Base-by-base conservation (phyloP, 2,888 invertebrate species). In the Ormyrus rosae region DNA sequence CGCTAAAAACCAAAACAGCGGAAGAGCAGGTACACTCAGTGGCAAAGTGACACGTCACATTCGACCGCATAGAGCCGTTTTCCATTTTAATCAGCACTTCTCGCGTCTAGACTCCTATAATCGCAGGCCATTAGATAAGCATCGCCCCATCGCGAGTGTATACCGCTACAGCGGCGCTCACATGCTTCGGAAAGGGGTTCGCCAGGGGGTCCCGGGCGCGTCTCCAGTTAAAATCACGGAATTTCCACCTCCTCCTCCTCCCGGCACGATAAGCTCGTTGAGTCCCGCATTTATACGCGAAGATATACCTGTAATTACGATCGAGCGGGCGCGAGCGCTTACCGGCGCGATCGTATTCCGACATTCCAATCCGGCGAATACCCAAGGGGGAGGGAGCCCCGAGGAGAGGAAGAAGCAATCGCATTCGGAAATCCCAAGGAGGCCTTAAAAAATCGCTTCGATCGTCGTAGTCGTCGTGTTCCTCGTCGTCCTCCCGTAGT, bases 361-460 rank as follows among this genome's bases (percentile, higher is more conserved):
- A 69, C 76, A 71, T 80, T 79, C 82, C 76, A 73, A 82, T 81
- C 71, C 73, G 48, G 60, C 34, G 65, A 75, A 60, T 56, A 19
- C 46, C 55, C 13, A 53, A 34, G 45, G 48, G 45, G 13, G 48
- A 10, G 8, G 8, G 45, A 56, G 53, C 19, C 50, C 50, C 11
- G 34, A 64, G 51, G 8, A 63, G 48, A 9, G 13, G 58, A 51
- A 69, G 64, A 72, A 69, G 75, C 72, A 82, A 82, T 82, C 80
- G 75, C 78, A 78, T 71, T 78, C 65, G 76, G 69, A 61, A 84
- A 86, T 86, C 84, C 84, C 82, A 10, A 61, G 78, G 84, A 79
- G 83, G 82, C 81, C 83, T 84, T 84, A 85, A 86, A 87, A 85
- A 88, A 84, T 84, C 83, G 83, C 82, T 73, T 81, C 79, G 74